These are phyloP conservation scores for Apamea crenata DNA, from an alignment of 2,888 invertebrate genomes.

Conservation along the genomic window DNA sequence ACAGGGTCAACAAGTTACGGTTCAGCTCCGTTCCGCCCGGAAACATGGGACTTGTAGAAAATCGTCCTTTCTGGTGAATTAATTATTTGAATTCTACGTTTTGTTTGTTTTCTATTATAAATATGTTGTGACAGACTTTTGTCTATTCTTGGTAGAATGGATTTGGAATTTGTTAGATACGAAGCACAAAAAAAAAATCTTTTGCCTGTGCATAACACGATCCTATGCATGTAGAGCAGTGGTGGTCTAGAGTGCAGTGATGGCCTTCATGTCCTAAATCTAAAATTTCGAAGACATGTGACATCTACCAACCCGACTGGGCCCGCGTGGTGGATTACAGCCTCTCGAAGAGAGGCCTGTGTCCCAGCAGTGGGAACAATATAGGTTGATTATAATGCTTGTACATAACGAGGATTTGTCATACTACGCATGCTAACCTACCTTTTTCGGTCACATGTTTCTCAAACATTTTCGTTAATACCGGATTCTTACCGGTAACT, in stretches of 20 bases:
- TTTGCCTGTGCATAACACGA: neutral
- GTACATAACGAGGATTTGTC: too few species aligned
- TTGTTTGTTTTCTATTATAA: neutral
- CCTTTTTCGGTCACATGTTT: neutral
- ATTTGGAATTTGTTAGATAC: neutral
- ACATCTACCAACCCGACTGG: neutral
- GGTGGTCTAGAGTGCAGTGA: too few species aligned
- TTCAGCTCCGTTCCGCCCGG: constrained; percentile 37
- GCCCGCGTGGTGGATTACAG: neutral
- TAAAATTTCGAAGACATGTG: too few species aligned
- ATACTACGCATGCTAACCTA: too few species aligned
- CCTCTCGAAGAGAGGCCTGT: neutral
- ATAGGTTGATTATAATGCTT: too few species aligned
- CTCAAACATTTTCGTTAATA: too few species aligned
- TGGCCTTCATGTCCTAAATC: neutral
- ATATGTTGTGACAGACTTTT: neutral
- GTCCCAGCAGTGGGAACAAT: too few species aligned
- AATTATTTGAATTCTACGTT: constrained; percentile 1
- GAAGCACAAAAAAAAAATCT: too few species aligned
- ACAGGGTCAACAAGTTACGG: constrained; percentile 45
- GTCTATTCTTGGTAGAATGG: neutral
- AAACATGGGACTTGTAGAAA: constrained; percentile 31
- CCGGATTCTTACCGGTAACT: neutral
- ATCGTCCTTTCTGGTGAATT: constrained; percentile 19
- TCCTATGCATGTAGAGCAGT: too few species aligned